These are phyloP conservation scores for Drosophila suboccidentalis DNA, from an alignment of 2,888 invertebrate species.

Conservation along the genomic window DNA sequence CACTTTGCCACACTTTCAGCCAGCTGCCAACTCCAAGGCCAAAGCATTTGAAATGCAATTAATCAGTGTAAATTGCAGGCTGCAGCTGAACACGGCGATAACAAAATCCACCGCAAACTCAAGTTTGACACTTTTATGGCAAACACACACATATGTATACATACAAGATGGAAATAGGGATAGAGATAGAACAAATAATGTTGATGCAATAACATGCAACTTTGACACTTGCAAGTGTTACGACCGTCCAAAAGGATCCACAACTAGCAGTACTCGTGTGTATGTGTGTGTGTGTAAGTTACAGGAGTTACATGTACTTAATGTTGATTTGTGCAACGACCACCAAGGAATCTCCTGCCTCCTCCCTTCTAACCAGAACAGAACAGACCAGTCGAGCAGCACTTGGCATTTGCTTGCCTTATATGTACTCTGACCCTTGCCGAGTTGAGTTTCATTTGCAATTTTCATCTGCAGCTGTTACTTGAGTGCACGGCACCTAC, in stretches of 20 bases:
- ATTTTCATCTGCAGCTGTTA: constrained; percentile 78
- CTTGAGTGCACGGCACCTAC: constrained; percentile 55
- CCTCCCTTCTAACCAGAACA: constrained; percentile 32
- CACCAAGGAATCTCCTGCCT: constrained; percentile 21
- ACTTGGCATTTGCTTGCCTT: constrained; percentile 41
- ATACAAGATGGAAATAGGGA: constrained; percentile 14
- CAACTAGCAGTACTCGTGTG: constrained; percentile 9
- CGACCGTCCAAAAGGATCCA: constrained; percentile 11
- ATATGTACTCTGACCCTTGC: constrained; percentile 35
- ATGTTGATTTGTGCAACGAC: constrained; percentile 75
- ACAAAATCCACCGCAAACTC: constrained; percentile 53
- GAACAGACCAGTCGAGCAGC: constrained; percentile 28
- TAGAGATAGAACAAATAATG: constrained; percentile 59
- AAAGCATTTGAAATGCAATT: constrained; percentile 76
- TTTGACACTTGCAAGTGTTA: constrained; percentile 67
- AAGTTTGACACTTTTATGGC: constrained; percentile 55
- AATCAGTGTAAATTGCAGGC: constrained; percentile 67
- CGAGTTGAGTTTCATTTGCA: constrained; percentile 76
- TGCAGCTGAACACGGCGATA: constrained; percentile 50
- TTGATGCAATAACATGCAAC: constrained; percentile 78
- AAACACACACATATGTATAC: constrained; percentile 2
- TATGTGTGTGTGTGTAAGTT: constrained; percentile 25
- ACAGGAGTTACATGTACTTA: constrained; percentile 73
- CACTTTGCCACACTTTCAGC: background rate
- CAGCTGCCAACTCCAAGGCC: constrained; percentile 45